A percentile compares a stretch with the other conserved stretches of the same genome.
These are phyloP conservation scores for Champsocephalus gunnari DNA, from an alignment of 2,797 vertebrate species.

Conservation along the genomic window DNA sequence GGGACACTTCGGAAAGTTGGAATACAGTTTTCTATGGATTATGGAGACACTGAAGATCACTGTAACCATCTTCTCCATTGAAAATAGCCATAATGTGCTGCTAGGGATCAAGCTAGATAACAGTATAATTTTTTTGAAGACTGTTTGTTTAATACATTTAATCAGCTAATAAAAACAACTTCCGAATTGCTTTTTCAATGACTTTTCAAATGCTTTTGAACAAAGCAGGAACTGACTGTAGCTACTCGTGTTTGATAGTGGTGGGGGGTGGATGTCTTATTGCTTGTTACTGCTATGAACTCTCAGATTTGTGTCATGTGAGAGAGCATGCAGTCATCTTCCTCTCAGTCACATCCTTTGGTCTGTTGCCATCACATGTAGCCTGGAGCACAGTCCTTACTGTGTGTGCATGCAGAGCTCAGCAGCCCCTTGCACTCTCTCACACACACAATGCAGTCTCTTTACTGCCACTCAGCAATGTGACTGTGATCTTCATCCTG, in stretches of 20 bases:
- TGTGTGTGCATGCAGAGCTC: conserved; percentile 12
- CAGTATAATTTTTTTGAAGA: no score
- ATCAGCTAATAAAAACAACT: background rate
- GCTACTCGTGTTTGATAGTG: background rate
- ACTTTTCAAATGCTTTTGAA: background rate
- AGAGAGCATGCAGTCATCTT: conserved; percentile 37
- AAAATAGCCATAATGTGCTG: background rate
- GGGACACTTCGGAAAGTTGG: background rate
- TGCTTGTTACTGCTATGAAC: conserved; percentile 1
- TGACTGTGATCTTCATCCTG: conserved; percentile 5
- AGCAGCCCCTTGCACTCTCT: background rate
- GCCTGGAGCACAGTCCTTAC: conserved; percentile 45
- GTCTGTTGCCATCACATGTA: conserved; percentile 17
- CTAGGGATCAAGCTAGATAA: background rate
- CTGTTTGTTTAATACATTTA: background rate
- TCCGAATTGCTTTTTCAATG: background rate
- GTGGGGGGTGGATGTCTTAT: background rate
- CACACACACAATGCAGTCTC: conserved; percentile 27
- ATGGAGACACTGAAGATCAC: background rate
- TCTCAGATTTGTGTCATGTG: conserved; percentile 53
- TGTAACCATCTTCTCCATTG: background rate
- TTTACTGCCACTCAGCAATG: conserved; percentile 31
- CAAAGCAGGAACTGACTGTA: conserved; percentile 31
- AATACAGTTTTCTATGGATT: background rate
- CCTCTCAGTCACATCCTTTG: conserved; percentile 48